These are phyloP conservation scores for Diphyllodes magnificus DNA, from an alignment of 2,113 vertebrate species.

Conservation along the genomic window DNA sequence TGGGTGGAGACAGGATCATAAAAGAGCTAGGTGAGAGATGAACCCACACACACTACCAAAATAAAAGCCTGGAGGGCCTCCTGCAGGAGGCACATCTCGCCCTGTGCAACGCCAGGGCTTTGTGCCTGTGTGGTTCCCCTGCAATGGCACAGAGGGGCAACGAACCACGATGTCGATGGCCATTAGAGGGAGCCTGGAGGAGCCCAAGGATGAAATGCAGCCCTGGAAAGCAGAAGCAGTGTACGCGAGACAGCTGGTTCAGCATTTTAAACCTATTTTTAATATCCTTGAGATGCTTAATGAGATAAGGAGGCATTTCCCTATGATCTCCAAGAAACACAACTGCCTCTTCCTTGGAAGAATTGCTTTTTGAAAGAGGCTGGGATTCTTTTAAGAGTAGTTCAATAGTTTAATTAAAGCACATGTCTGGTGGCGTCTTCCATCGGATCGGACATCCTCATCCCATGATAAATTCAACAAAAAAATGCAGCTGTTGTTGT, in stretches of 20 bases:
- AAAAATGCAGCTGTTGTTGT: background rate
- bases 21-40: background rate
- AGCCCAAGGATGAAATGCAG: background rate
- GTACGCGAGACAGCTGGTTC: background rate
- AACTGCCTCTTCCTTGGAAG: background rate
- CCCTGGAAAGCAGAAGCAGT: background rate
- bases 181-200: background rate
- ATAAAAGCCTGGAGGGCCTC: background rate
- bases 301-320: background rate
- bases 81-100: rapidly evolving
- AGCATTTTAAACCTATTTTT: background rate
- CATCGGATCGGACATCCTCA: background rate
- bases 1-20: background rate
- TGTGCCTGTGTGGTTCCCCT: rapidly evolving
- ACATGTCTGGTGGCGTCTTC: background rate
- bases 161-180: rapidly evolving
- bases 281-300: background rate
- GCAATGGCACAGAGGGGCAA: rapidly evolving
- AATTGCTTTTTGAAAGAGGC: background rate
- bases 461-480: rapidly evolving
- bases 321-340: background rate
- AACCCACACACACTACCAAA: background rate
- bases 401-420: background rate
- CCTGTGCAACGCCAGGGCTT: rapidly evolving
- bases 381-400: background rate